Percentiles rank a stretch among this genome's conserved stretches.
phyloP scores from a whole-genome alignment of 2,888 invertebrate genomes.

The Eueremaeus valkanovi region DNA sequence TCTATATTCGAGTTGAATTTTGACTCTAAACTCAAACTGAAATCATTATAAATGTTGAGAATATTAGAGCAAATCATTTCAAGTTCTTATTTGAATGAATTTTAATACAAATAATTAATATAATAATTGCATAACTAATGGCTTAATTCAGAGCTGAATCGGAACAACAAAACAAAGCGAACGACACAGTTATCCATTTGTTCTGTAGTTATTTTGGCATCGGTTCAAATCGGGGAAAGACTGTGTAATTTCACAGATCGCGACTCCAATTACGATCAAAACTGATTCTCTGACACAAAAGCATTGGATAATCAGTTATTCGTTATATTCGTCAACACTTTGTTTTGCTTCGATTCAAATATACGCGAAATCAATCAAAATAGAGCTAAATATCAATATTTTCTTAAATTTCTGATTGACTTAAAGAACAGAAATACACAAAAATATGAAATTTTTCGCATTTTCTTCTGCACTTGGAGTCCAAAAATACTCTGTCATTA shows the following conservation, averaged over 20 bases:
- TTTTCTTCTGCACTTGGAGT: not conserved
- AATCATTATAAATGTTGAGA: too few relatives aligned
- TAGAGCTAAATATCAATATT: not conserved
- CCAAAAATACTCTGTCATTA: not conserved
- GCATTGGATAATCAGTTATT: not conserved
- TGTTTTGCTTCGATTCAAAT: constrained; percentile 6
- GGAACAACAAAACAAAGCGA: not conserved
- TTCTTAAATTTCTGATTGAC: not conserved
- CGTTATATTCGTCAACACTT: constrained; percentile 15
- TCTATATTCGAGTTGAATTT: too few relatives aligned
- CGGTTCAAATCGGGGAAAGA: not conserved
- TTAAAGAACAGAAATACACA: not conserved
- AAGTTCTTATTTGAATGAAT: too few relatives aligned
- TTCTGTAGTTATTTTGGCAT: not conserved
- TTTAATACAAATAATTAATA: too few relatives aligned
- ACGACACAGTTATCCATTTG: not conserved
- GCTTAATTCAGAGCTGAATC: not conserved
- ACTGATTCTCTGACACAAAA: constrained; percentile 20
- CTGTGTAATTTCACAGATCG: constrained; percentile 5
- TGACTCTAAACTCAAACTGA: too few relatives aligned
- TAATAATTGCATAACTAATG: too few relatives aligned
- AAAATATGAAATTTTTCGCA: not conserved
- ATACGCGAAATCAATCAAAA: constrained; percentile 1
- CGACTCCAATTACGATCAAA: constrained; percentile 10
- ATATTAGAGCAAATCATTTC: too few relatives aligned